Conservation (phyloP, 2,888 invertebrate species). For the Monoplex corrugatus region DNA sequence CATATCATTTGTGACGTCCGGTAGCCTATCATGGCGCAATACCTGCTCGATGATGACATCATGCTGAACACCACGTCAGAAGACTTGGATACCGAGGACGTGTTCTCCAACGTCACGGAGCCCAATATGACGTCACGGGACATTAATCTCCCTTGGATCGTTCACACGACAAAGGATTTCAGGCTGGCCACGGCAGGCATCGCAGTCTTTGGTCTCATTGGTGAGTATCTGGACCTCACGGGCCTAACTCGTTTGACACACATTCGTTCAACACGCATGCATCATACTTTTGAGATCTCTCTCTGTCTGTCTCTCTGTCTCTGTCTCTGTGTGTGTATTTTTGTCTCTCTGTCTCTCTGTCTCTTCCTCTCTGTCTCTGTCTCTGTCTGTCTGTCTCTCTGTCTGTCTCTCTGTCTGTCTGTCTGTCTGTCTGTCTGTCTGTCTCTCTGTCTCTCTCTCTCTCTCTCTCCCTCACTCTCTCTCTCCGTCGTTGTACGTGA, state of each 20-base stretch:
- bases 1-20: not conserved
- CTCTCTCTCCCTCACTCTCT: conserved; percentile 27
- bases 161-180: conserved; percentile 12
- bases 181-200: conserved; percentile 37
- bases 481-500: no score
- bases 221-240: not conserved
- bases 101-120: conserved; percentile 12
- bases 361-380: not conserved
- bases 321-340: not conserved
- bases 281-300: not conserved
- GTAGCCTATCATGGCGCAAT: not conserved
- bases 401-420: not conserved
- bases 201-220: conserved; percentile 42
- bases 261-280: no score
- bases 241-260: no score
- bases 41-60: not conserved
- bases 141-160: not conserved
- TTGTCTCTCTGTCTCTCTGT: not conserved
- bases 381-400: not conserved
- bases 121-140: not conserved
- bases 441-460: not conserved
- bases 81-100: not conserved
- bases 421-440: not conserved
- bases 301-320: not conserved
- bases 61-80: conserved; percentile 33